These are phyloP conservation scores for Nothoprocta perdicaria DNA, from an alignment of 2,113 vertebrate species.

Conservation along the genomic window DNA sequence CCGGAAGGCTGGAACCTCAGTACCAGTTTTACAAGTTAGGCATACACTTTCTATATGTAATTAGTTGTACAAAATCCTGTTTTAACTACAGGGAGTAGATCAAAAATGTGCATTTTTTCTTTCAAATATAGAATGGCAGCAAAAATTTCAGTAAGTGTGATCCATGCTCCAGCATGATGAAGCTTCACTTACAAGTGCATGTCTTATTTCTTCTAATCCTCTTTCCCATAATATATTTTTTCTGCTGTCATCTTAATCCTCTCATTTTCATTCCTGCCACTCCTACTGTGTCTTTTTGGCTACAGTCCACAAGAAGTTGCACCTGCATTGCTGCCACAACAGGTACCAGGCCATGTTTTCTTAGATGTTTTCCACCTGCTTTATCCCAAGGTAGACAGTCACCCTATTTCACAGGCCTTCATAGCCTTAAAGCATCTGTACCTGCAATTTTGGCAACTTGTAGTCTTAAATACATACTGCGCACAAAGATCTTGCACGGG, in stretches of 20 bases:
- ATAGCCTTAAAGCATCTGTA: background rate
- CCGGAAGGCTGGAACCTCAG: background rate
- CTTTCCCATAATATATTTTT: background rate
- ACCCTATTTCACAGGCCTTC: background rate
- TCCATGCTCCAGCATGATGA: background rate
- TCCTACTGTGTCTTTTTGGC: background rate
- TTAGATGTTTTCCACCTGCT: background rate
- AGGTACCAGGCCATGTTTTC: background rate
- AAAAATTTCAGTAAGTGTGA: background rate
- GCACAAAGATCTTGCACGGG: background rate
- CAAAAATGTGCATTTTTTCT: background rate
- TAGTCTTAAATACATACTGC: background rate
- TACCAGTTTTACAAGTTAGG: background rate
- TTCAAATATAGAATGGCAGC: background rate
- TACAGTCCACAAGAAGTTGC: background rate
- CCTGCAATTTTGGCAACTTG: background rate
- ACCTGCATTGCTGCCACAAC: fast-evolving
- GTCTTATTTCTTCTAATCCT: background rate
- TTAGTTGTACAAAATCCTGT: background rate
- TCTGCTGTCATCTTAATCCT: background rate
- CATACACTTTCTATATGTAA: fast-evolving
- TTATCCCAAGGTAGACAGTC: fast-evolving
- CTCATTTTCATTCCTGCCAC: background rate
- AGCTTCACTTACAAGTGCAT: background rate
- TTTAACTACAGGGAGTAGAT: background rate